Percentiles rank a stretch among this genome's conserved stretches.
Conservation (phyloP, 1,140 invertebrate genomes). For the Agrilus planipennis region DNA sequence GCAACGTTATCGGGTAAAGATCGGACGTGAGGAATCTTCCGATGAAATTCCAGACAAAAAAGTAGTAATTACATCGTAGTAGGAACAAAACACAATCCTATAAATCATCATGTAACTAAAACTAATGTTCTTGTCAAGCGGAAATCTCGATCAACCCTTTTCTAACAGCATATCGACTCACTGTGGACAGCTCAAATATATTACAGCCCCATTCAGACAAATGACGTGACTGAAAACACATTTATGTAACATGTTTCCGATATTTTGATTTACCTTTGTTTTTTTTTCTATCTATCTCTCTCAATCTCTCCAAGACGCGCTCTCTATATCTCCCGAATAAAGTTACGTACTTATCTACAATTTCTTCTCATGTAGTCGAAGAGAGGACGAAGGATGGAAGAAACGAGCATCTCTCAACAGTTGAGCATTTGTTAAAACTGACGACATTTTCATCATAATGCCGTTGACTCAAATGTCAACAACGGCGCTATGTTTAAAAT, state of each 20-base stretch:
- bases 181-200: constrained; percentile 20
- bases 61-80: neutral
- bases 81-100: neutral
- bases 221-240: constrained; percentile 19
- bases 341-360: too few relatives aligned
- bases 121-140: constrained; percentile 18
- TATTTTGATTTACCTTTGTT: constrained; percentile 6
- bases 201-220: constrained; percentile 14
- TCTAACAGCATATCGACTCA: constrained; percentile 12
- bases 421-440: constrained; percentile 28
- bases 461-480: constrained; percentile 28
- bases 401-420: too few relatives aligned
- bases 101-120: constrained; percentile 9
- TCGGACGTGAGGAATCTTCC: too few relatives aligned
- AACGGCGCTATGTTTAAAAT: constrained; percentile 37
- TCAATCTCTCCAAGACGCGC: too few relatives aligned
- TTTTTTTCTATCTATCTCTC: constrained; percentile 8
- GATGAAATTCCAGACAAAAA: too few relatives aligned
- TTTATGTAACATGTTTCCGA: constrained; percentile 13
- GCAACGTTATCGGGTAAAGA: too few relatives aligned
- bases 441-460: constrained; percentile 35
- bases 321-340: too few relatives aligned
- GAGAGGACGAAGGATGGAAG: too few relatives aligned
- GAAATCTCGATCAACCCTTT: constrained; percentile 21
- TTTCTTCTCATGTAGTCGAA: too few relatives aligned